These are phyloP conservation scores for Drosophila teissieri DNA, from an alignment of 1,140 invertebrate genomes.

Conservation along the genomic window DNA sequence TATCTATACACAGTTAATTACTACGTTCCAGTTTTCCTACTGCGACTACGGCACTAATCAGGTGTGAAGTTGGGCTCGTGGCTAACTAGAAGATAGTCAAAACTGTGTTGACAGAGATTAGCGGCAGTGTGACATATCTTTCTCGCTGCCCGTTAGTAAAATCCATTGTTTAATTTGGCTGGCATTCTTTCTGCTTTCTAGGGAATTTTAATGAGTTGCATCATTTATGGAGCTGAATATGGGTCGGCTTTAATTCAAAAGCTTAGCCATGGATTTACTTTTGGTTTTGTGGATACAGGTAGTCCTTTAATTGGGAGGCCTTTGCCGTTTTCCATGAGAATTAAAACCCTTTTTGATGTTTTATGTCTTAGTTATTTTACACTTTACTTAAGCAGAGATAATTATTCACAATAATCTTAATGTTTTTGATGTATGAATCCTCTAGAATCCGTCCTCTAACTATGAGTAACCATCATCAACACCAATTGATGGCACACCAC, in stretches of 20 bases:
- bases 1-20: neutral
- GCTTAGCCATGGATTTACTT: neutral
- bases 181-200: constrained; percentile 13
- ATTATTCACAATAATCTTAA: neutral
- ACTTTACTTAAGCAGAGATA: neutral
- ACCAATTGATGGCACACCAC: too few species aligned
- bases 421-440: neutral
- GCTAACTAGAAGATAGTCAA: constrained; percentile 44
- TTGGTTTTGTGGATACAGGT: neutral
- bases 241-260: constrained; percentile 27
- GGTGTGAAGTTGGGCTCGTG: constrained; percentile 28
- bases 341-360: too few species aligned
- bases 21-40: constrained; percentile 3
- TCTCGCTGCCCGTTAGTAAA: constrained; percentile 52
- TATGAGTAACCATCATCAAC: too few species aligned
- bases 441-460: too few species aligned
- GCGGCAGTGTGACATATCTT: constrained; percentile 57
- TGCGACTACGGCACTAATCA: constrained; percentile 45
- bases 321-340: too few species aligned
- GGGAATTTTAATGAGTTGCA: constrained; percentile 58
- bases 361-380: too few species aligned
- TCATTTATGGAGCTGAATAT: constrained; percentile 44
- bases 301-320: too few species aligned
- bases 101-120: constrained; percentile 62
- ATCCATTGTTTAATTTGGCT: constrained; percentile 56